Conservation (phyloP, 2,797 vertebrate genomes). For the Crypturellus tataupa region DNA sequence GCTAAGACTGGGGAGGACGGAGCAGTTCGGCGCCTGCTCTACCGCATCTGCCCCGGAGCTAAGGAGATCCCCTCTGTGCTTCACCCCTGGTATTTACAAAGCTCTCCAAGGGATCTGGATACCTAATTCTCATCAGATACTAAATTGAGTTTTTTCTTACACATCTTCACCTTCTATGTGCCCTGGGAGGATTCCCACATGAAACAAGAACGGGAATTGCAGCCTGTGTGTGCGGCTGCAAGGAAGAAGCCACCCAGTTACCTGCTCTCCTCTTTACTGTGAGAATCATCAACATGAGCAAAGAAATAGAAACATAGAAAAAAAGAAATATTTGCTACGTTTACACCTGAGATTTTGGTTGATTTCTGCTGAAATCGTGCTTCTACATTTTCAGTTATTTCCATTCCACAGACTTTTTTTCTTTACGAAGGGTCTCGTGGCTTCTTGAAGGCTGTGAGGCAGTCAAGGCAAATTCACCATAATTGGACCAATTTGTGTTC, state of each 20-base stretch:
- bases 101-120: neutral
- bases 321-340: neutral
- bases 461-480: neutral
- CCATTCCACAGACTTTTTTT: slow-evolving; percentile 9
- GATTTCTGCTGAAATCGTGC: slow-evolving; percentile 51
- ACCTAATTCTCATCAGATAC: slow-evolving; percentile 16
- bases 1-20: neutral
- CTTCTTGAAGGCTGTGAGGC: neutral
- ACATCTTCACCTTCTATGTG: neutral
- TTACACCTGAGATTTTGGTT: slow-evolving; percentile 45
- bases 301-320: neutral
- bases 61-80: slow-evolving; percentile 21
- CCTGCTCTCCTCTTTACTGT: neutral
- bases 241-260: neutral
- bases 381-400: slow-evolving; percentile 53
- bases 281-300: neutral
- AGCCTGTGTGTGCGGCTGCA: neutral
- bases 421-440: neutral
- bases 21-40: neutral
- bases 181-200: slow-evolving; percentile 26
- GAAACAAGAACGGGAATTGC: neutral
- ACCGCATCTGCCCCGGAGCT: neutral
- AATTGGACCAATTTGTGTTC: neutral
- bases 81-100: neutral
- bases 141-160: slow-evolving; percentile 22